Evolutionary conservation across 2,888 invertebrate genomes (phyloP).

Genomic region (Amblyteles armatorius): DNA sequence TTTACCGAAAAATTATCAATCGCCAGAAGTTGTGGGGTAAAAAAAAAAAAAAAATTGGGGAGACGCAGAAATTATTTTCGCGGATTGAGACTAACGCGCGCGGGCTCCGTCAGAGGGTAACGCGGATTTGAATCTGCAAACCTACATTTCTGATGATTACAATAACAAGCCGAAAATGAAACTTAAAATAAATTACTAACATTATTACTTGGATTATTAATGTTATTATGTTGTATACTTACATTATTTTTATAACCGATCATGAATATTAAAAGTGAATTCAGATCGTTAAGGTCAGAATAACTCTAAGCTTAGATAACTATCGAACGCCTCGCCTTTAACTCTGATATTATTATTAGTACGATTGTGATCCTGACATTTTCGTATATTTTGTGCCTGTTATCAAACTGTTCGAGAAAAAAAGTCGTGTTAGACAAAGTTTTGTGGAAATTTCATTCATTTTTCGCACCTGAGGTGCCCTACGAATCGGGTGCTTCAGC

Average conservation of each 20-base stretch:
- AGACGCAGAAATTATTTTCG: not conserved
- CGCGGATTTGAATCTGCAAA: conserved; percentile 17
- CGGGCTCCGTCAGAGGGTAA: not conserved
- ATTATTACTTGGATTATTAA: too few species aligned
- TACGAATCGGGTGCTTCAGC: not conserved
- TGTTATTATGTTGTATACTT: too few species aligned
- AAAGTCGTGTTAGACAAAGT: not conserved
- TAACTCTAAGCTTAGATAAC: too few species aligned
- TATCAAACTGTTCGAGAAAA: not conserved
- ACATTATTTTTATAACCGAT: too few species aligned
- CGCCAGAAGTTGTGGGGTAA: not conserved
- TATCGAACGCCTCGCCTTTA: not conserved
- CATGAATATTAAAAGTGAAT: too few species aligned
- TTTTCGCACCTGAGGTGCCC: not conserved
- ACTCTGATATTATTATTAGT: not conserved
- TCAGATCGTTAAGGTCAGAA: too few species aligned
- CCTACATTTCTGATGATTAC: too few species aligned
- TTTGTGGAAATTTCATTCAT: not conserved
- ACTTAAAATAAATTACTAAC: too few species aligned
- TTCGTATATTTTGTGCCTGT: not conserved
- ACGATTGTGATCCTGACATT: not conserved
- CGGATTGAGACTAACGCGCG: not conserved
- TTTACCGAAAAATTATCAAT: not conserved
- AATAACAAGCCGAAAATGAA: too few species aligned
- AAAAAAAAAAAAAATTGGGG: not conserved